Conservation (phyloP, 2,888 invertebrate genomes). For the Stomorhina lunata region DNA sequence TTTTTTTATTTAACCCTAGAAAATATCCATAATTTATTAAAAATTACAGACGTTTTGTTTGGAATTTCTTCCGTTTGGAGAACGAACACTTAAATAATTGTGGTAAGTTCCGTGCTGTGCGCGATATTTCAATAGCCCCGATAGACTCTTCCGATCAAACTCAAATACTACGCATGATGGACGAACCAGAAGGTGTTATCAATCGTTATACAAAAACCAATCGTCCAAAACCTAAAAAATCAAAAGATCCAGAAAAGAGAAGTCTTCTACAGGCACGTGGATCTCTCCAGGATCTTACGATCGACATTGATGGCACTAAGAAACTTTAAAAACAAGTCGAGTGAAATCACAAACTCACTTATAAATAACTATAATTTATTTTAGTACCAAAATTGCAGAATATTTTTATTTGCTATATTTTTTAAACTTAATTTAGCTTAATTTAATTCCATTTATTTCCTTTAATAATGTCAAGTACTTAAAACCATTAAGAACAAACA, state of each 20-base stretch:
- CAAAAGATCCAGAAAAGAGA: slow-evolving; percentile 82
- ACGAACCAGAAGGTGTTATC: slow-evolving; percentile 92
- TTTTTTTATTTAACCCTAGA: neutral
- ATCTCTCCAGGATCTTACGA: slow-evolving; percentile 77
- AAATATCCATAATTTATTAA: neutral
- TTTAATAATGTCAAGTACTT: slow-evolving; percentile 49
- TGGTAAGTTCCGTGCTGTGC: slow-evolving; percentile 98
- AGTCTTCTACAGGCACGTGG: slow-evolving; percentile 81
- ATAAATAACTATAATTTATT: slow-evolving; percentile 33
- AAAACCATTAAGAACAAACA: slow-evolving; percentile 30
- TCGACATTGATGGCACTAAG: slow-evolving; percentile 77
- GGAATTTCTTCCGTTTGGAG: slow-evolving; percentile 99
- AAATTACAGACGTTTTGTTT: slow-evolving; percentile 90
- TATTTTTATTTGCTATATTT: slow-evolving; percentile 22
- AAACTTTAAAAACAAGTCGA: slow-evolving; percentile 71
- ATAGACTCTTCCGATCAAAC: slow-evolving; percentile 96
- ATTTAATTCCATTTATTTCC: slow-evolving; percentile 9
- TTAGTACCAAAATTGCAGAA: slow-evolving; percentile 26
- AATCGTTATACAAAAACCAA: slow-evolving; percentile 85
- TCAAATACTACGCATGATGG: slow-evolving; percentile 96
- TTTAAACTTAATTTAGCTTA: too few species aligned
- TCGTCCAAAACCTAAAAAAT: slow-evolving; percentile 82
- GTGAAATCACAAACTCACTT: slow-evolving; percentile 1
- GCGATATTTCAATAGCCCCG: slow-evolving; percentile 98
- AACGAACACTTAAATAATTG: slow-evolving; percentile 99